phyloP scores from a whole-genome alignment of 2,888 invertebrate genomes.

The Bombylius major region DNA sequence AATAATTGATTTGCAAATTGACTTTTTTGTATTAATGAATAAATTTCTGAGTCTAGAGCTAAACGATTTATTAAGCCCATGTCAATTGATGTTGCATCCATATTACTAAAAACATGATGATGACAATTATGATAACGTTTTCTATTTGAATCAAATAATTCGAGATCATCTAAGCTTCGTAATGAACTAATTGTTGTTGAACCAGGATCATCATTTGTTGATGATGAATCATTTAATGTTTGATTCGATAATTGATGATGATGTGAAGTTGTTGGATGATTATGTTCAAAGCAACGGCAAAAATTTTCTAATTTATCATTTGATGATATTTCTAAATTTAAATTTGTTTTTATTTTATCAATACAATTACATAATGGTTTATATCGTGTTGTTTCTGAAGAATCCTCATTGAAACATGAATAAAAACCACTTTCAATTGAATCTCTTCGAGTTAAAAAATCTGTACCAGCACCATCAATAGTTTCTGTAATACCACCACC shows the following conservation, averaged over 20 bases:
- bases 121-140: conserved; percentile 25
- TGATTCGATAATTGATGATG: conserved; percentile 18
- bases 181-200: conserved; percentile 43
- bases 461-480: conserved; percentile 20
- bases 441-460: conserved; percentile 54
- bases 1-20: conserved; percentile 42
- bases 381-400: conserved; percentile 49
- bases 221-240: conserved; percentile 36
- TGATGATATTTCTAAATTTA: conserved; percentile 24
- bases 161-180: conserved; percentile 47
- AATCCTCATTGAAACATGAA: conserved; percentile 72
- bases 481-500: background rate
- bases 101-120: conserved; percentile 31
- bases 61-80: conserved; percentile 40
- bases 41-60: conserved; percentile 39
- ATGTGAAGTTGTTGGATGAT: conserved; percentile 5
- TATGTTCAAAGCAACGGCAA: conserved; percentile 29
- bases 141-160: conserved; percentile 28
- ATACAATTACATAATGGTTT: conserved; percentile 22
- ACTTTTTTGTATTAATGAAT: conserved; percentile 36
- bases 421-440: conserved; percentile 86
- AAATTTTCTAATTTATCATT: conserved; percentile 33
- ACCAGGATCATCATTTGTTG: conserved; percentile 46
- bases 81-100: conserved; percentile 33
- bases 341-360: conserved; percentile 29